Evolutionary conservation across 2,797 vertebrate species (phyloP).

Genomic region (Tragelaphus eurycerus): DNA sequence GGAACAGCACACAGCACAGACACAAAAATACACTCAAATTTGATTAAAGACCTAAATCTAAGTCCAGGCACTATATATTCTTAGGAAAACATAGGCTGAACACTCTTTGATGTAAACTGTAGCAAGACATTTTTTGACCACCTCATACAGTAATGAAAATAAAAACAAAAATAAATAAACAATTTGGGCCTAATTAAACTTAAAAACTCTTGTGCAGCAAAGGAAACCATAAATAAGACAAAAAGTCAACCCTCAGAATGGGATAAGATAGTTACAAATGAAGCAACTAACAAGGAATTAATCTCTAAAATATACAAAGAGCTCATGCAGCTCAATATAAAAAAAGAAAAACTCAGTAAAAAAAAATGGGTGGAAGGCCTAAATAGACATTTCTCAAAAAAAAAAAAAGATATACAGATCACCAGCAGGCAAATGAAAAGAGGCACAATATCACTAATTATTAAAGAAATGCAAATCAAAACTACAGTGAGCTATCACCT

Average conservation of each 20-base stretch:
- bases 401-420: background rate
- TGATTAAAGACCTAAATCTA: background rate
- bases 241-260: background rate
- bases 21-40: background rate
- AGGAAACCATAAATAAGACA: background rate
- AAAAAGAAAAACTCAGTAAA: background rate
- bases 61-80: background rate
- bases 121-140: background rate
- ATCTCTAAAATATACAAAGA: background rate
- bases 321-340: background rate
- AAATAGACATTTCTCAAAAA: background rate
- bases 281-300: background rate
- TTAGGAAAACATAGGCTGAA: background rate
- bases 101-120: background rate
- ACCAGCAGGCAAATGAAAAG: background rate
- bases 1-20: background rate
- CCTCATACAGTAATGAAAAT: background rate
- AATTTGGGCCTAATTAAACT: background rate
- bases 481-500: background rate
- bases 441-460: background rate
- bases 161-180: background rate
- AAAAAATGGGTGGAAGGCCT: background rate
- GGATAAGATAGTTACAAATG: background rate
- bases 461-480: background rate
- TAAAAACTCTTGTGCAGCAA: background rate